Base-by-base conservation (phyloP, 2,888 invertebrate species). In the Perithous albicinctus region DNA sequence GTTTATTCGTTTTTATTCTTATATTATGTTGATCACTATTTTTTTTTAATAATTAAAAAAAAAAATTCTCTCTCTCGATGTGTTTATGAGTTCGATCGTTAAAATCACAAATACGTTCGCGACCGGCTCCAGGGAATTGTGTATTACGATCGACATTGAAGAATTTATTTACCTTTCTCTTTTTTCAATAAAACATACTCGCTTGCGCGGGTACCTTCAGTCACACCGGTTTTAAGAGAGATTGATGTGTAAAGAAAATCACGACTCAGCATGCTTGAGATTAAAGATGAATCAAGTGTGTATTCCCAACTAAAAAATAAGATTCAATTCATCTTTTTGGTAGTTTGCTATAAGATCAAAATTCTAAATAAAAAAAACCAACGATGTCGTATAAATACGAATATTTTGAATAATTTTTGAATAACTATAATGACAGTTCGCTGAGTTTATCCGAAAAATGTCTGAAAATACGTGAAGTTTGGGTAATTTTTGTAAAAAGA, bases 121-220 rank as follows among this genome's bases (percentile, higher is more conserved):
- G 51, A 48, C 41, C 64, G 66, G 43, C 56, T 56, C 29, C 46
- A 46, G 29, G 20, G 56, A 66, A 66, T 70, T 46, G 32, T 73
- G 61, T 20, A 64, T 48, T 66, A 26, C 35, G 67, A 76, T 67
- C 46, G 38, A 59, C 18, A 18, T 43, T 66, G 54, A 4, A 43
- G 20, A 56, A 29, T 32, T 66, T 38, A n/a, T 51, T 38, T 41
- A 29, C 15, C 51, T 54, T 54, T 1, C 26, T 43, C 10, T 32
- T 41, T 64, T 41, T 75, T 32, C 43, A 67, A 75, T 67, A 75
- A 75, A 75, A 74, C 74, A 29, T 64, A 74, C 64, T 46, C 64
- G 51, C 48, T 43, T 43, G 56, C 51, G 61, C 61, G 72, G 48
- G 72, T 64, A 64, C 56, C 56, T 66, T 66, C 66, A 75, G 75